phyloP scores from a whole-genome alignment of 2,888 invertebrate species.

The Andricus curvator region DNA sequence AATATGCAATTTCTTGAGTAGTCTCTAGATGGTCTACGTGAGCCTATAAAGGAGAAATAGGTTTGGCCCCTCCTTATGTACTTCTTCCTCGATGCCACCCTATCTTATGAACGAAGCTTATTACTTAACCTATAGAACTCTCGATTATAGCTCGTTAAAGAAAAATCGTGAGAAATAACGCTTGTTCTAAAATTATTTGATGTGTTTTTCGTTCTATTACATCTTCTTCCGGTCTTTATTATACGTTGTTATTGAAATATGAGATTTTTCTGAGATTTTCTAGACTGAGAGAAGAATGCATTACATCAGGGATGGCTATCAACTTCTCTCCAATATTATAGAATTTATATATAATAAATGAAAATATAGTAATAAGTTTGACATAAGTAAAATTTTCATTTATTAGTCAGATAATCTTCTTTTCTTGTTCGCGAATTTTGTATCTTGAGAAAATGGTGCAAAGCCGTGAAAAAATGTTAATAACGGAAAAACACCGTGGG shows the following conservation, averaged over 20 bases:
- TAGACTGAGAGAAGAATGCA: no score
- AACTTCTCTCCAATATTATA: no score
- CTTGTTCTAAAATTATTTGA: not conserved
- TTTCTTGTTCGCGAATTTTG: not conserved
- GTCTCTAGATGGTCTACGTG: constrained; percentile 45
- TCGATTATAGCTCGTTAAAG: not conserved
- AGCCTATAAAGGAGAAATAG: constrained; percentile 51
- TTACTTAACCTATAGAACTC: not conserved
- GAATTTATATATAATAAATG: no score
- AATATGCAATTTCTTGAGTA: constrained; percentile 61
- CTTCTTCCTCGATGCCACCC: constrained; percentile 36
- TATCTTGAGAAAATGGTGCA: not conserved
- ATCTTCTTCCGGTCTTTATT: not conserved
- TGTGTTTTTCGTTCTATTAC: not conserved
- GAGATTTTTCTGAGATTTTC: not conserved
- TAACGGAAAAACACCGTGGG: not conserved
- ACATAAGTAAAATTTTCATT: not conserved
- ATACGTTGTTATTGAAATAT: not conserved
- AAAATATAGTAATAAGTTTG: no score
- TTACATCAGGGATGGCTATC: no score
- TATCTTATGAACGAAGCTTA: constrained; percentile 40
- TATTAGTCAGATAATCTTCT: not conserved
- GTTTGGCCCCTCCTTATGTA: constrained; percentile 36
- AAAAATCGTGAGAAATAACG: not conserved
- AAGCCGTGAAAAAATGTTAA: not conserved